Conservation (phyloP, 1,140 invertebrate species). For the Aphis gossypii region DNA sequence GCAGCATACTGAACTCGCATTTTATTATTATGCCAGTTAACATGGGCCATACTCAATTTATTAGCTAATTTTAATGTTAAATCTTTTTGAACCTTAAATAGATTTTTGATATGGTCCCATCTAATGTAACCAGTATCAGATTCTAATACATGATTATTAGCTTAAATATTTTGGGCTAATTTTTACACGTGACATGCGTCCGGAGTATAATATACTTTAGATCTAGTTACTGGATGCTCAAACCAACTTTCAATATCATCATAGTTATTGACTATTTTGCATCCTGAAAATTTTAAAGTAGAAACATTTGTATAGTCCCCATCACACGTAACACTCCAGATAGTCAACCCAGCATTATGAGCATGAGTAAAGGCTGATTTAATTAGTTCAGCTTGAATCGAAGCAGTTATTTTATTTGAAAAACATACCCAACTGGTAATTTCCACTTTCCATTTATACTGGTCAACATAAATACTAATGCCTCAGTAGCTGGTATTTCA, state of each 20-base stretch:
- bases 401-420: constrained; percentile 2
- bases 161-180: background rate
- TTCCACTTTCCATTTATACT: background rate
- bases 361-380: background rate
- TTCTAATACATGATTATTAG: background rate
- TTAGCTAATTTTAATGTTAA: background rate
- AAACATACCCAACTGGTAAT: constrained; percentile 10
- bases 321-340: background rate
- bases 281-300: background rate
- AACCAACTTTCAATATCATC: background rate
- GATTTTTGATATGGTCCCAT: background rate
- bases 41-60: background rate
- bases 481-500: background rate
- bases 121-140: background rate
- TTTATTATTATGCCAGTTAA: background rate
- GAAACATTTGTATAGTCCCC: background rate
- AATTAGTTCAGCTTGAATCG: background rate
- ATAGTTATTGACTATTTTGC: background rate
- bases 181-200: background rate
- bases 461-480: background rate
- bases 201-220: background rate
- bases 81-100: background rate
- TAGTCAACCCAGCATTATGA: background rate
- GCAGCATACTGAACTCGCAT: background rate
- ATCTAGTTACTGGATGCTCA: background rate